A percentile compares a stretch with the other conserved stretches of the same genome.
phyloP scores from a whole-genome alignment of 2,113 vertebrate species.

The Tenrec ecaudatus region DNA sequence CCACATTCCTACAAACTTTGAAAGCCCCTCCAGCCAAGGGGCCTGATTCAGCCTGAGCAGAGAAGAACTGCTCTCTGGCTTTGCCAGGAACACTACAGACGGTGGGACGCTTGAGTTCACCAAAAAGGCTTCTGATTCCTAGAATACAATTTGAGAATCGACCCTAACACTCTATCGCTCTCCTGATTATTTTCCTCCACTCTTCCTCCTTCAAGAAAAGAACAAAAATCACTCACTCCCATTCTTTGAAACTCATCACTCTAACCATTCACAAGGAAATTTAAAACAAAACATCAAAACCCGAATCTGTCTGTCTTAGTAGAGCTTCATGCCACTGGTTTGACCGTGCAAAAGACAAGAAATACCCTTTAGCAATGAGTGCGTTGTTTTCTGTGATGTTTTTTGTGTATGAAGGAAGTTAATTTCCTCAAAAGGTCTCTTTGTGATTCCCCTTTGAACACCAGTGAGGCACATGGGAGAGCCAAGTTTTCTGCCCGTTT shows the following conservation, averaged over 20 bases:
- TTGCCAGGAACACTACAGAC: slow-evolving; percentile 16
- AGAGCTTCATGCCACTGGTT: background rate
- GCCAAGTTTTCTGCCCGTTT: slow-evolving; percentile 42
- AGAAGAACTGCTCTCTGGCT: background rate
- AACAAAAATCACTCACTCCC: background rate
- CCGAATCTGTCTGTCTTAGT: background rate
- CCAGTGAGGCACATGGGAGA: slow-evolving; percentile 22
- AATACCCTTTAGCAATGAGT: background rate
- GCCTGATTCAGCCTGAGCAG: background rate
- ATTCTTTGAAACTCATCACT: slow-evolving; percentile 24
- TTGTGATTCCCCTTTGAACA: background rate
- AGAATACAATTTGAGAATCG: background rate
- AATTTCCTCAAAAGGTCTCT: slow-evolving; percentile 6
- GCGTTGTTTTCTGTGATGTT: background rate
- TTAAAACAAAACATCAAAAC: background rate
- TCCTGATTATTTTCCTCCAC: background rate
- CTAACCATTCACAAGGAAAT: background rate
- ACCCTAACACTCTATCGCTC: background rate
- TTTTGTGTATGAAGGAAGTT: background rate
- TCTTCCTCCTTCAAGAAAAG: background rate
- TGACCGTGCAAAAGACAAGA: background rate
- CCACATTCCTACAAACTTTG: no score
- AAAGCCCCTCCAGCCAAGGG: no score
- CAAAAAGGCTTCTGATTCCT: background rate
- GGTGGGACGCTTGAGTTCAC: slow-evolving; percentile 22